Base-by-base conservation (phyloP, 1,140 invertebrate genomes). In the Ephestia elutella region DNA sequence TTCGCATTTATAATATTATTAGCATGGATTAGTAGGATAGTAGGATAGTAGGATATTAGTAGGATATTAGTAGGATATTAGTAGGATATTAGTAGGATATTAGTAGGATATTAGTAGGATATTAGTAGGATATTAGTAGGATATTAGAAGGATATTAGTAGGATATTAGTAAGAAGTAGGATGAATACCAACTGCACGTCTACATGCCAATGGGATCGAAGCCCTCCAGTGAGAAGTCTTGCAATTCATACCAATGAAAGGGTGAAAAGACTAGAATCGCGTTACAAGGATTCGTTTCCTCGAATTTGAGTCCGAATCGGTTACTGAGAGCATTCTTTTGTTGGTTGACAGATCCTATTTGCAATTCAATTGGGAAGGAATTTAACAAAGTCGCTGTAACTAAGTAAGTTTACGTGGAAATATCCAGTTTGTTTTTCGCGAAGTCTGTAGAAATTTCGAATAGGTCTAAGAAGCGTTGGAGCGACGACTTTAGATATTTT, bases 311-410 rank as follows among this genome's bases (percentile, higher is more conserved):
- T 53, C 50, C 50, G 50, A 25, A 53, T 53, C 21, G 20, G 50
- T 53, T 53, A 53, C 50, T 53, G 20, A 53, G 21, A 25, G 50
- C 20, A 53, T 53, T 53, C 50, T 53, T 53, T 53, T 53, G 50
- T 53, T 53, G 50, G 50, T 53, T 53, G 50, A 53, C 50, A 53
- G 50, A 53, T 53, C 50, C 50, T n/a, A 53, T 53, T 53, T 53
- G 50, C 50, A 53, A 53, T 53, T 53, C 50, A 53, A 53, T 53
- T 53, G 50, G 21, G 50, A 53, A 15, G 50, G 38, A 44, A 44
- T 15, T 44, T 44, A 44, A 15, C 13, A 44, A 44, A n/a, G 38
- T 15, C 15, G 38, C 38, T 10, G 38, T 10, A n/a, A n/a, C 32
- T 44, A 44, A 15, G 38, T n/a, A 44, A 44, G 1, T 44, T 44